phyloP scores from a whole-genome alignment of 2,888 invertebrate genomes.

The Panorpa germanica region DNA sequence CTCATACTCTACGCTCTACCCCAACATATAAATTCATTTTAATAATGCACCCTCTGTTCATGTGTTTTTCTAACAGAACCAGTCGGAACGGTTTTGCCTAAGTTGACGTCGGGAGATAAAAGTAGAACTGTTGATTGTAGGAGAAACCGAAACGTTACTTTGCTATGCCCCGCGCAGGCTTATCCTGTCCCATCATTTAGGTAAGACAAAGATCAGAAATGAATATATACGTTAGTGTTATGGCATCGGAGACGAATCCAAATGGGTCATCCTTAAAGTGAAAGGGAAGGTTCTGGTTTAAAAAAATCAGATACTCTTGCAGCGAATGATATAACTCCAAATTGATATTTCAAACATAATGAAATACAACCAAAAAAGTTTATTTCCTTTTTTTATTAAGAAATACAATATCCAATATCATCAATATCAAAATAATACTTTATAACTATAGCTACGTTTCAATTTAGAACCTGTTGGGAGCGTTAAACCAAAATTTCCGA shows the following conservation, averaged over 20 bases:
- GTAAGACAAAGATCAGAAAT: too few relatives aligned
- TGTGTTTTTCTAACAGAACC: constrained; percentile 24
- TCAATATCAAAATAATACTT: neutral
- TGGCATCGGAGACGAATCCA: too few relatives aligned
- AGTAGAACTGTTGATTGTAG: constrained; percentile 20
- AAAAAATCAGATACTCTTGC: too few relatives aligned
- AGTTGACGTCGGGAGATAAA: constrained; percentile 29
- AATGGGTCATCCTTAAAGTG: too few relatives aligned
- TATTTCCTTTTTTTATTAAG: too few relatives aligned
- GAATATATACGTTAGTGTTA: too few relatives aligned
- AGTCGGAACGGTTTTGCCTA: constrained; percentile 37
- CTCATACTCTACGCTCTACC: neutral
- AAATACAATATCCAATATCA: too few relatives aligned
- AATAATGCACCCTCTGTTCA: neutral
- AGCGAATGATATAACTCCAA: too few relatives aligned
- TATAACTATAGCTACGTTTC: constrained; percentile 8
- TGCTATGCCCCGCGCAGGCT: constrained; percentile 57
- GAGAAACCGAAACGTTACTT: constrained; percentile 26
- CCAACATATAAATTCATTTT: neutral
- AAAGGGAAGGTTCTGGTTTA: too few relatives aligned
- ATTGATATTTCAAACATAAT: too few relatives aligned
- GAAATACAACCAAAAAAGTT: too few relatives aligned
- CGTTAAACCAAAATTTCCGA: constrained; percentile 45
- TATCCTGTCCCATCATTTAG: constrained; percentile 37
- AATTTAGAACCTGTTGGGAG: constrained; percentile 30